Percentiles rank a stretch among this genome's conserved stretches.
phyloP scores from a whole-genome alignment of 1,140 invertebrate genomes.

The Drosophila takahashii region DNA sequence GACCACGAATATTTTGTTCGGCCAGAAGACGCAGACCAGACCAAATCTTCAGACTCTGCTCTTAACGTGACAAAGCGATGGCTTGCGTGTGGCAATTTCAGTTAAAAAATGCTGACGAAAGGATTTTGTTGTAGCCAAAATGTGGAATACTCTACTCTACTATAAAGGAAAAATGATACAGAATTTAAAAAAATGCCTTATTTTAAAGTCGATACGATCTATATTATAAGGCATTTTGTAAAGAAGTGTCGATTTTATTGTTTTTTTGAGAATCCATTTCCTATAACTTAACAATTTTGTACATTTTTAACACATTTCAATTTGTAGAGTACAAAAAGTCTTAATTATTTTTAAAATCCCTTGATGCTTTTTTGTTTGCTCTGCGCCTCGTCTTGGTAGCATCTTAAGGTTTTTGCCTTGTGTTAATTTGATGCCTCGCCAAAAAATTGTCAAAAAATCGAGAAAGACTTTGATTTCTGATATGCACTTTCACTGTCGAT shows the following conservation, averaged over 20 bases:
- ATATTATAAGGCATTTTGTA: no score
- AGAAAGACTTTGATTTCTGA: constrained; percentile 71
- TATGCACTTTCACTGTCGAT: constrained; percentile 72
- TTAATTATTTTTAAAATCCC: neutral
- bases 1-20: constrained; percentile 56
- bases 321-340: neutral
- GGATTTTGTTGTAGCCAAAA: neutral
- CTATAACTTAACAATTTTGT: no score
- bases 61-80: constrained; percentile 80
- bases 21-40: constrained; percentile 39
- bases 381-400: constrained; percentile 62
- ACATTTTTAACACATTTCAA: neutral
- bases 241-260: no score
- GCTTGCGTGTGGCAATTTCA: constrained; percentile 83
- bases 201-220: no score
- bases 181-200: neutral
- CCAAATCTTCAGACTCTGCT: constrained; percentile 19
- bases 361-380: constrained; percentile 3
- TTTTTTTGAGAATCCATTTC: no score
- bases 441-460: constrained; percentile 71
- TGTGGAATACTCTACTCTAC: constrained; percentile 28
- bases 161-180: neutral
- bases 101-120: constrained; percentile 53
- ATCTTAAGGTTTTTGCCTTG: constrained; percentile 67
- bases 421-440: constrained; percentile 76